Evolutionary conservation across 2,888 invertebrate genomes (phyloP).

Genomic region (Sesia bembeciformis): DNA sequence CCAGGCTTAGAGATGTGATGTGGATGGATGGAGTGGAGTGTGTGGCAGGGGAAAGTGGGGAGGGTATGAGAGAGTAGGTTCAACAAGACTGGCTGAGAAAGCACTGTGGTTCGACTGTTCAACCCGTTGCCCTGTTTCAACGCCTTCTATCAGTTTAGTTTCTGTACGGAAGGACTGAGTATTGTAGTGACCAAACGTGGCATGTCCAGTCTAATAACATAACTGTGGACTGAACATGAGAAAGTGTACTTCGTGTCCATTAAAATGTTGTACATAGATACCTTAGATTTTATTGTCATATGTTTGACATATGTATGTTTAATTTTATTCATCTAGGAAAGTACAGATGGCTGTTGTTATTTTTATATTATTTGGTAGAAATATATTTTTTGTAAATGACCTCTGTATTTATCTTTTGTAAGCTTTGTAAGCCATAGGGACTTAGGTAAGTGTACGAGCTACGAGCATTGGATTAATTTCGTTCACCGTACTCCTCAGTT

Average conservation of each 20-base stretch:
- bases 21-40: background rate
- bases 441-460: constrained; percentile 66
- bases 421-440: constrained; percentile 71
- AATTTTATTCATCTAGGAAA: constrained; percentile 74
- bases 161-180: constrained; percentile 34
- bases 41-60: constrained; percentile 8
- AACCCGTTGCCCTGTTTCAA: constrained; percentile 28
- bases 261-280: constrained; percentile 62
- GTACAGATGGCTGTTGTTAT: constrained; percentile 75
- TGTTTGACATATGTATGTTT: constrained; percentile 74
- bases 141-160: constrained; percentile 28
- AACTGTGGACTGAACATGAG: constrained; percentile 35
- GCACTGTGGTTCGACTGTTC: constrained; percentile 10
- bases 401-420: constrained; percentile 72
- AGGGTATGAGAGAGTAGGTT: constrained; percentile 15
- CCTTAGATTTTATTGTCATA: constrained; percentile 72
- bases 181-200: constrained; percentile 57
- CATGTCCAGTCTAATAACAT: constrained; percentile 51
- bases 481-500: constrained; percentile 61
- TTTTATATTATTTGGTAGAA: constrained; percentile 75
- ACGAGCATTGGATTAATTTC: constrained; percentile 61
- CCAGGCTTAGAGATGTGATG: background rate
- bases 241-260: constrained; percentile 44
- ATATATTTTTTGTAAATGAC: constrained; percentile 74
- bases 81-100: constrained; percentile 7